Evolutionary conservation across 1,140 invertebrate genomes (phyloP).

Genomic region (Pogonognathellus flavescens): DNA sequence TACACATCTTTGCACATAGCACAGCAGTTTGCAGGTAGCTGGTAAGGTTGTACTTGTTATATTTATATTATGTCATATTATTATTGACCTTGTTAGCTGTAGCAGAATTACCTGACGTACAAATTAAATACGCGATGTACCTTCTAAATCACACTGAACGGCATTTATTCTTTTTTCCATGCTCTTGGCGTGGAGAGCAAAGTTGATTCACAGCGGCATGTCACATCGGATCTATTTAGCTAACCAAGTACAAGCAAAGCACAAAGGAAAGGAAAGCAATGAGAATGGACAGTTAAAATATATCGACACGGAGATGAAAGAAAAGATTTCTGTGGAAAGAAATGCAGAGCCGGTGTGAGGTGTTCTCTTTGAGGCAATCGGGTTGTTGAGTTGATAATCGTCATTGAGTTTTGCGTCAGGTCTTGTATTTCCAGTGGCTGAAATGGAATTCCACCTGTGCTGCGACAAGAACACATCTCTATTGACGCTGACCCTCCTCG

Average conservation of each 20-base stretch:
- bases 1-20: neutral
- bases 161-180: neutral
- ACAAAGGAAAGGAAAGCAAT: neutral
- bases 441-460: constrained; percentile 21
- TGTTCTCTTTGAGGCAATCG: neutral
- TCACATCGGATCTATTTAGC: neutral
- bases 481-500: constrained; percentile 51
- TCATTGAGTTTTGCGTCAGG: neutral
- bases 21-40: neutral
- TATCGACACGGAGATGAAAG: neutral
- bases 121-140: too few species aligned
- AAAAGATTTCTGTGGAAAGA: neutral
- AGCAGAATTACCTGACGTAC: too few species aligned
- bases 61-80: neutral
- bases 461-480: constrained; percentile 9
- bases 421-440: neutral
- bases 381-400: neutral
- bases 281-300: neutral
- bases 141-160: neutral
- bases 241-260: neutral
- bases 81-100: neutral
- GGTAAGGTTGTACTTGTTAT: neutral
- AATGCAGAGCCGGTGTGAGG: neutral
- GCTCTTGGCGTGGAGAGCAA: neutral
- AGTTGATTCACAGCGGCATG: constrained; percentile 31